Evolutionary conservation across 2,113 vertebrate species (phyloP), one percentile per base, ranked within the genome.

Genomic region (Cariama cristata): DNA sequence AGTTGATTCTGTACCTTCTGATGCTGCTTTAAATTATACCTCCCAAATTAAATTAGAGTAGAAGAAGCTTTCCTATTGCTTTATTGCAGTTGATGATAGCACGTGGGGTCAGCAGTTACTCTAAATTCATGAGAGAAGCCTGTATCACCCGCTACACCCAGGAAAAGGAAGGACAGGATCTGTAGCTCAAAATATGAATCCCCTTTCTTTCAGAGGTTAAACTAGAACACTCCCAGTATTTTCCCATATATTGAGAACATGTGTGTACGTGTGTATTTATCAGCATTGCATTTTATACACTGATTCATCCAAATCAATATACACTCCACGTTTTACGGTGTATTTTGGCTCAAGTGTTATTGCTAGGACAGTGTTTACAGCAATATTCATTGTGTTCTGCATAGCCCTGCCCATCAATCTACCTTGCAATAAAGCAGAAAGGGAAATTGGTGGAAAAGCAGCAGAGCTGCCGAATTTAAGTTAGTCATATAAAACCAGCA

Each of bases 361-460:
- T 96, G 83, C 86, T 80, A 77, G 90, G 95, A 88, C 79, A 77
- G 63, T 56, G 79, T 95, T 96, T 93, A 94, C 95, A 96, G 90
- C 86, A 95, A 92, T 83, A 90, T 63, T 84, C 86, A 45, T 60
- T 42, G 50, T 95, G 86, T 84, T 96, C 95, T 96, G 83, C 71
- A 77, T 74, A 95, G 79, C 66, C 92, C 80, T 95, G 75, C 86
- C 94, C 92, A 96, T 97, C 96, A 92, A 80, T 97, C 96, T 94
- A 64, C 69, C 60, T 22, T 49, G 47, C 74, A 96, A 94, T 91
- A 98, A 93, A 92, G 89, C 83, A 92, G 85, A 92, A 85, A 89
- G 44, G 62, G 44, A 89, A 93, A 90, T 30, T 4, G 5, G 44
- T 35, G 59, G 50, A 83, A 94, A 97, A 93, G 71, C 79, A 95